Base-by-base conservation (phyloP, 2,113 vertebrate genomes). In the Lipophrys pholis region DNA sequence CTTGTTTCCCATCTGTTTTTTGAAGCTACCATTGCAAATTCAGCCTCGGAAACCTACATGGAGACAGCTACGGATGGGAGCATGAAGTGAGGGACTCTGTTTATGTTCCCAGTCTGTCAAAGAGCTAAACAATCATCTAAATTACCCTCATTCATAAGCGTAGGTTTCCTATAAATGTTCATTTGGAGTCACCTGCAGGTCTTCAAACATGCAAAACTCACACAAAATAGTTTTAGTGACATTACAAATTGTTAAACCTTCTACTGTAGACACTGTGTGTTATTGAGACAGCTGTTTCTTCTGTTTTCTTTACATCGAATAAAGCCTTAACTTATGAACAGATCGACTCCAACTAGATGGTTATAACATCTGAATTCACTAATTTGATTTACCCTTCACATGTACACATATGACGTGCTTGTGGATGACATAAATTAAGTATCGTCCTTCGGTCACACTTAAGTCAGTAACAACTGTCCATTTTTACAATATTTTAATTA, bases 311-410 rank as follows among this genome's bases (percentile, higher is more conserved):
- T 66, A 5, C 3, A 0, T 38, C 5, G 65, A 52, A 63, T 46
- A 8, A 73, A 42, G 43, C 48, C 50, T 54, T 48, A 40, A 53
- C 57, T 68, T 52, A 9, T 5, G 9, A 43, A 17, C 36, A 8
- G 55, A 38, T n/a, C 8, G 16, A 55, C 17, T 78, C 55, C 36
- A 61, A 36, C 40, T 16, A 17, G 40, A 64, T 36, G 21, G 21
- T 60, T 55, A 53, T 30, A 66, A 17, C 45, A 9, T 41, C 62
- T 72, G 69, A 21, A 60, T 78, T 74, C 61, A 36, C 39, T 60
- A 51, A 59, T 77, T 78, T 21, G 17, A 39, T 59, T 54, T 46
- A 38, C 50, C 42, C 7, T 46, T 35, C 8, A 17, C 11, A 46
- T 38, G 54, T 5, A 40, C 46, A 5, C 17, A 4, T 35, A 65